phyloP scores from a whole-genome alignment of 1,140 invertebrate species.

The Temnothorax nylanderi region DNA sequence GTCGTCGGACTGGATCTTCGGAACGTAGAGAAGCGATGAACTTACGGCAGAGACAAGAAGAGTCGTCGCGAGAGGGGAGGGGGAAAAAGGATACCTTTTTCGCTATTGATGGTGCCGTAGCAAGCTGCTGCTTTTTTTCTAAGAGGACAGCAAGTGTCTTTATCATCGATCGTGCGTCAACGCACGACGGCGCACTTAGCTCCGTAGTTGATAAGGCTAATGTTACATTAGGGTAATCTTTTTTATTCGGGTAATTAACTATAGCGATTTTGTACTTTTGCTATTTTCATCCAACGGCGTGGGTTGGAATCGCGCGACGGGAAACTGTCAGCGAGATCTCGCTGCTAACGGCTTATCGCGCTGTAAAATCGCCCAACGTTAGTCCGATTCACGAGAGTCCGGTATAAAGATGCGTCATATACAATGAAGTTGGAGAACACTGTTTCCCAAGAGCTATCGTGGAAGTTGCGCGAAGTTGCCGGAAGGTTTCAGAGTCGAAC shows the following conservation, averaged over 20 bases:
- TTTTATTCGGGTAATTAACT: slow-evolving; percentile 72
- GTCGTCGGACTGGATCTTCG: slow-evolving; percentile 32
- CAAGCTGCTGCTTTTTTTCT: slow-evolving; percentile 52
- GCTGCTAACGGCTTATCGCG: not conserved
- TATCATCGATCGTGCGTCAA: slow-evolving; percentile 49
- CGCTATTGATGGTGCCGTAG: slow-evolving; percentile 45
- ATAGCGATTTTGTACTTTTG: slow-evolving; percentile 76
- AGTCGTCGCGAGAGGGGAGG: slow-evolving; percentile 5
- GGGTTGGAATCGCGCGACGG: slow-evolving; percentile 37
- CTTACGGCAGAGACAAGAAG: slow-evolving; percentile 32
- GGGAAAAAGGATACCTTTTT: slow-evolving; percentile 17
- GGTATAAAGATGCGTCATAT: not conserved
- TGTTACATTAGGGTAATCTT: slow-evolving; percentile 70
- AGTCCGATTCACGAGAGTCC: not conserved
- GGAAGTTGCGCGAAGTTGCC: too few relatives aligned
- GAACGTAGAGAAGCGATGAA: slow-evolving; percentile 40
- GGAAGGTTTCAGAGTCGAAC: slow-evolving; percentile 2
- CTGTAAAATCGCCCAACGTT: not conserved
- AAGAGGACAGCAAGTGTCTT: slow-evolving; percentile 43
- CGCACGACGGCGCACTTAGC: slow-evolving; percentile 69
- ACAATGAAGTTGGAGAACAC: not conserved
- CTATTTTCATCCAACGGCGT: slow-evolving; percentile 53
- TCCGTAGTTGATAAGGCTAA: slow-evolving; percentile 74
- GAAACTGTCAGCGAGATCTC: slow-evolving; percentile 41
- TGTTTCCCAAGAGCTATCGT: not conserved